Base-by-base conservation (phyloP, 2,888 invertebrate species). In the Megamerina dolium region DNA sequence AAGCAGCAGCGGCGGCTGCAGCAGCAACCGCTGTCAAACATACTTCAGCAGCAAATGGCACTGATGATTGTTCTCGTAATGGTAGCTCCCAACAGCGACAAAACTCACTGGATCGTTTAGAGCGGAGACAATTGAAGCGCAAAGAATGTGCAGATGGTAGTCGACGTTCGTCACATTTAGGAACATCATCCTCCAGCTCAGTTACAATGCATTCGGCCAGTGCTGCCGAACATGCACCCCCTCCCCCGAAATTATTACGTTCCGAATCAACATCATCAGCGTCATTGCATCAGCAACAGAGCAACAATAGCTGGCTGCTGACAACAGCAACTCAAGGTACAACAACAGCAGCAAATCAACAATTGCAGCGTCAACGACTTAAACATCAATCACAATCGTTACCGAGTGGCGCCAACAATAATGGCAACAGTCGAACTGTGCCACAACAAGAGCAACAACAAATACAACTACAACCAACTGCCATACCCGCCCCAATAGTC, bases 401-500 rank as follows among this genome's bases (percentile, higher is more conserved):
- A 41, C 57, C 58, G 27, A n/a, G n/a, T n/a, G n/a, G 4, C 10
- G 19, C 8, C 12, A 27, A 3, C 19, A 20, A 37, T 20, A 21
- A 18, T 19, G 12, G 17, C 21, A 23, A 23, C 10, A 23, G 8
- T 8, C 6, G 8, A 6, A 23, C 23, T 8, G 8, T 23, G 10
- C 6, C 6, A 23, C 6, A 23, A 8, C 23, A 23, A 23, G 8
- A 6, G 10, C 6, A 23, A 8, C 20, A 21, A 31, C 12, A 23
- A n/a, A 37, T 17, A 47, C 34, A 46, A 44, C 43, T 43, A 51
- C 52, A 54, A 53, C 57, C 62, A 44, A 58, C 61, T 56, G 61
- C 61, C 59, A 65, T 68, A 57, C 68, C 65, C 54, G 62, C 68
- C 49, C 61, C 68, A 13, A 64, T 71, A 53, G 60, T 68, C 51